Percentiles rank a stretch among this genome's conserved stretches.
Conservation (phyloP, 1,140 invertebrate genomes). For the Scaptomyza hsui region DNA sequence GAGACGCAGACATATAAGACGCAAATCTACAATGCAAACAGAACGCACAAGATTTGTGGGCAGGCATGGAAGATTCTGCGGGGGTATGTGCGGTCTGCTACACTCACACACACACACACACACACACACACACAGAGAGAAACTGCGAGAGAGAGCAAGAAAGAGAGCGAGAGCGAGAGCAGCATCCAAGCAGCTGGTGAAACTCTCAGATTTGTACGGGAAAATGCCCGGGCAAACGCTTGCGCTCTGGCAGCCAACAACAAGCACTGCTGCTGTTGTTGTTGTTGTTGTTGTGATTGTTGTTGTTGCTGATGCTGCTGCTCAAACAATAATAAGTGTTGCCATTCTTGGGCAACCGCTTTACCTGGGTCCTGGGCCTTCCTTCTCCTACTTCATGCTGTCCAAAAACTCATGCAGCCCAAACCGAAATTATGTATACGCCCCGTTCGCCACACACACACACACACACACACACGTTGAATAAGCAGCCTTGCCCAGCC, state of each 20-base stretch:
- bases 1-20: constrained; percentile 17
- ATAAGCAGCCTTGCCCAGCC: constrained; percentile 31
- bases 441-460: constrained; percentile 42
- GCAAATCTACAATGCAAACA: constrained; percentile 78
- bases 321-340: constrained; percentile 81
- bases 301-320: constrained; percentile 38
- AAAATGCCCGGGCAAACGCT: constrained; percentile 83
- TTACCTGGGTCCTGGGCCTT: constrained; percentile 56
- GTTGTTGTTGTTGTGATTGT: neutral
- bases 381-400: constrained; percentile 18
- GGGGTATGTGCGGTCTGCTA: no score
- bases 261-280: constrained; percentile 6
- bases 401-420: constrained; percentile 77
- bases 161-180: constrained; percentile 6
- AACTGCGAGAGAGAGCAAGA: neutral
- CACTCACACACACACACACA: neutral
- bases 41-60: constrained; percentile 15
- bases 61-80: no score
- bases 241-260: constrained; percentile 58
- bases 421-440: constrained; percentile 79
- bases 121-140: neutral
- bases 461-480: constrained; percentile 10
- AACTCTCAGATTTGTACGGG: constrained; percentile 51
- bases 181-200: constrained; percentile 31
- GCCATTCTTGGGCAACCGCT: constrained; percentile 61